Evolutionary conservation across 2,113 vertebrate genomes (phyloP).

Genomic region (Brachyhypopomus gauderio): DNA sequence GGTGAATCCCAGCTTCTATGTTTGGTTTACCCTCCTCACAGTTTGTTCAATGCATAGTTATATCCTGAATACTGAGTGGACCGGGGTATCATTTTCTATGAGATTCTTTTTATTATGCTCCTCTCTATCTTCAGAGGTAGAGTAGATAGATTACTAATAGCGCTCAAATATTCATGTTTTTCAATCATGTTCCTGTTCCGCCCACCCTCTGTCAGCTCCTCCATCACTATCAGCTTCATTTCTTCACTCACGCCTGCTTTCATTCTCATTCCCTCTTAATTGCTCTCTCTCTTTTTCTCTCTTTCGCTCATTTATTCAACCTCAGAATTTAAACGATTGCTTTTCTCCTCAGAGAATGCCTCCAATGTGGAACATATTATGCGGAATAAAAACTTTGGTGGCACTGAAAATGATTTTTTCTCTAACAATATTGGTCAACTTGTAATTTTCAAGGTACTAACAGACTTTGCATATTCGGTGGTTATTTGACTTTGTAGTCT

Average conservation of each 20-base stretch:
- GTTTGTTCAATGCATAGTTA: too few species aligned
- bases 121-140: background rate
- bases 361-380: too few species aligned
- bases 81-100: background rate
- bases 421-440: too few species aligned
- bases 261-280: conserved; percentile 60
- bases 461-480: background rate
- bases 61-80: background rate
- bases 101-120: conserved; percentile 1
- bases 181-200: background rate
- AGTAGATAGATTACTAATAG: background rate
- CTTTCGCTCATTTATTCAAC: conserved; percentile 74
- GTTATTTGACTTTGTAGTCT: background rate
- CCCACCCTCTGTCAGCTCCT: conserved; percentile 18
- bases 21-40: too few species aligned
- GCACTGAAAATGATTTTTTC: too few species aligned
- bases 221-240: conserved; percentile 1
- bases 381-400: too few species aligned
- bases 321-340: conserved; percentile 70
- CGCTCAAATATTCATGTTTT: conserved; percentile 15
- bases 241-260: background rate
- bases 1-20: too few species aligned
- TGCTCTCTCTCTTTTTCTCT: background rate
- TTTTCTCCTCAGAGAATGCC: too few species aligned
- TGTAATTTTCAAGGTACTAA: too few species aligned